Conservation (phyloP, 2,113 vertebrate genomes). For the Marmota flaviventris region DNA sequence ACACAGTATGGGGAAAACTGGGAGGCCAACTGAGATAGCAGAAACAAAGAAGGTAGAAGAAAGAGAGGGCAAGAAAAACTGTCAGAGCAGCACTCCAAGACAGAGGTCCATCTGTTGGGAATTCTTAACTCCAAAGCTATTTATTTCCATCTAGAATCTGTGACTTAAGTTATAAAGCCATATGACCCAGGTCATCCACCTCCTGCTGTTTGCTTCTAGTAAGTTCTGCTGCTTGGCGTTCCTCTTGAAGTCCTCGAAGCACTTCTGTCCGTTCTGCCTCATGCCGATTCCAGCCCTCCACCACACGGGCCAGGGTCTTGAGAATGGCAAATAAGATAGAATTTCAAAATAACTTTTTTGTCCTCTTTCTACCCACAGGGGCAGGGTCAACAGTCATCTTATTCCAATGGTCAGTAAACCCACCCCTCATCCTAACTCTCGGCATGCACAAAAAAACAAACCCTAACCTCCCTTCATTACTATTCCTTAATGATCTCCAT, state of each 20-base stretch:
- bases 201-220: conserved; percentile 85
- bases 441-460: not conserved
- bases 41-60: not conserved
- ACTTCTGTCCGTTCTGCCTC: conserved; percentile 86
- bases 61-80: not conserved
- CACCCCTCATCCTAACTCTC: not conserved
- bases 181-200: conserved; percentile 71
- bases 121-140: not conserved
- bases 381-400: not conserved
- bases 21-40: not conserved
- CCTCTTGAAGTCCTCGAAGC: conserved; percentile 84
- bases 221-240: conserved; percentile 84
- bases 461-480: not conserved
- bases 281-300: conserved; percentile 90
- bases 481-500: not conserved
- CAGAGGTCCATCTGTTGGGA: not conserved
- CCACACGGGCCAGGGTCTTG: conserved; percentile 90
- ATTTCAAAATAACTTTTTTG: conserved; percentile 57
- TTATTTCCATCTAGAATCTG: not conserved
- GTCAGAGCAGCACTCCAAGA: not conserved
- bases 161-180: not conserved
- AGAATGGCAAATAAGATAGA: not conserved
- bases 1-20: not conserved
- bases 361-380: not conserved
- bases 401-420: not conserved